Evolutionary conservation across 2,888 invertebrate species (phyloP), one percentile per base, ranked within the genome.

Genomic region (Athrips mouffetella): DNA sequence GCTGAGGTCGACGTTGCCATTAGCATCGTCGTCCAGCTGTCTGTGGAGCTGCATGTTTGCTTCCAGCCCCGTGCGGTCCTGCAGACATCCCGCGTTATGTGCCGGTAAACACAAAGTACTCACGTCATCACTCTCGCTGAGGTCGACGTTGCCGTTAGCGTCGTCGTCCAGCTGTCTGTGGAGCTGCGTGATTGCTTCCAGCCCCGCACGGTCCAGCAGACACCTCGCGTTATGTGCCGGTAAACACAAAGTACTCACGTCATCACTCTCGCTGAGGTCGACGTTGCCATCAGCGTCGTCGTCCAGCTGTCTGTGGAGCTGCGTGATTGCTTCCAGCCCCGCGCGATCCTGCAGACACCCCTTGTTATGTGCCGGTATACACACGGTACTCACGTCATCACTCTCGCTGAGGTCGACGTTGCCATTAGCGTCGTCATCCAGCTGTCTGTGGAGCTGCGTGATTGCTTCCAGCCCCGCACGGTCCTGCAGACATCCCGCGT

Each of bases 221-320:
- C n/a, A n/a, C n/a, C n/a, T n/a, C n/a, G n/a, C n/a, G n/a, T n/a
- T n/a, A n/a, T n/a, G n/a, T n/a, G n/a, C n/a, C n/a, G n/a, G n/a
- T n/a, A n/a, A n/a, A n/a, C n/a, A n/a, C n/a, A n/a, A n/a, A n/a
- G n/a, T n/a, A n/a, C n/a, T n/a, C n/a, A n/a, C n/a, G n/a, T n/a
- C n/a, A n/a, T n/a, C n/a, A n/a, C n/a, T n/a, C n/a, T n/a, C n/a
- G n/a, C n/a, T n/a, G n/a, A n/a, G n/a, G 86, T 99, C 99, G 58
- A 99, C 96, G 79, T 97, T 97, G 53, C 99, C 99, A 87, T 98
- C 97, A 63, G 96, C 95, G 89, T 99, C 99, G 76, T 99, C 99
- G 78, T 99, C 99, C 60, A 99, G 91, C 78, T 98, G 97, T 57
- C 93, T 91, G 88, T 99, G 99, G 35, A 99, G 91, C 60, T 94